phyloP scores from a whole-genome alignment of 2,113 vertebrate genomes.

The Cnemophilus loriae region DNA sequence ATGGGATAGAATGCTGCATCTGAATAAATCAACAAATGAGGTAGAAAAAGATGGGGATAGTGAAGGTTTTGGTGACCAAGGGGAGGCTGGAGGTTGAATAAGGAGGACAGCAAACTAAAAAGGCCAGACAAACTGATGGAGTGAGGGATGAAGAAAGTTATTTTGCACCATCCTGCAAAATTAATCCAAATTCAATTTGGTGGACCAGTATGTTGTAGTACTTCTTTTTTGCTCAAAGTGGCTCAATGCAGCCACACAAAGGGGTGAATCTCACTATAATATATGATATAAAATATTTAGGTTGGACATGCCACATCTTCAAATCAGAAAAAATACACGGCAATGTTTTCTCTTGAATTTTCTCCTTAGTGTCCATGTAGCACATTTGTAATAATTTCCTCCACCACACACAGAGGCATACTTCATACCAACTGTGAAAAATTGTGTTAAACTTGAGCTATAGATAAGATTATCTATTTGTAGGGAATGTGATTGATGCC shows the following conservation, averaged over 20 bases:
- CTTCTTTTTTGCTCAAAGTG: not conserved
- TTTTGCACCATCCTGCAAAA: not conserved
- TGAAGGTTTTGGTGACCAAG: not conserved
- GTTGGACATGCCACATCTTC: not conserved
- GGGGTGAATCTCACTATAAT: not conserved
- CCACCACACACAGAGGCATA: not conserved
- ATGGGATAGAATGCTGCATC: not conserved
- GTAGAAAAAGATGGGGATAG: not conserved
- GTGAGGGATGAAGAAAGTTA: not conserved
- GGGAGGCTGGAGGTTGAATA: not conserved
- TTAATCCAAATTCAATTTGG: not conserved
- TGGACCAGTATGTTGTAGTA: not conserved
- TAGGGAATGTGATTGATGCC: not conserved
- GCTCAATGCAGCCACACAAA: not conserved
- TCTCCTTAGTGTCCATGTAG: not conserved
- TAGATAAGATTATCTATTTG: not conserved
- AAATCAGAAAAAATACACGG: conserved; percentile 40
- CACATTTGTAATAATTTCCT: conserved; percentile 17
- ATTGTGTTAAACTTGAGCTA: conserved; percentile 7
- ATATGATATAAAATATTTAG: not conserved
- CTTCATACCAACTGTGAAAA: conserved; percentile 4
- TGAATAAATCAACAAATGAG: not conserved
- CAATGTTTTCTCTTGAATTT: not conserved
- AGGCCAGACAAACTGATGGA: not conserved
- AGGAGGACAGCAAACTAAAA: not conserved